Evolutionary conservation across 2,888 invertebrate species (phyloP), one percentile per base, ranked within the genome.

Genomic region (Epinotia bilunana): DNA sequence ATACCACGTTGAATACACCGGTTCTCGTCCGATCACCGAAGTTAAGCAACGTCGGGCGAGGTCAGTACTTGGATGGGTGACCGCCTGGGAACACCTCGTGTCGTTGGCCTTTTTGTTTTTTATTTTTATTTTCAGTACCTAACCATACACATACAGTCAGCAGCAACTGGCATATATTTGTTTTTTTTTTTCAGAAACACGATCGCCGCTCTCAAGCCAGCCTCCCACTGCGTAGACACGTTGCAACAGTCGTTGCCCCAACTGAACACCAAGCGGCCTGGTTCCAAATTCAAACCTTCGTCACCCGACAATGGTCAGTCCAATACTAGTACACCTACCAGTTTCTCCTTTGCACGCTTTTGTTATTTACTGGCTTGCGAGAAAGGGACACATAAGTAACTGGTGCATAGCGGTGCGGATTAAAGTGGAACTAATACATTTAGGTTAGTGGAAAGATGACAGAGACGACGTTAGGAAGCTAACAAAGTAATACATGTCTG

Each of bases 171-270:
- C 61, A 73, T 69, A 65, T 74, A 76, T 74, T 46, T 20, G 12
- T 18, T 20, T 63, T 64, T 75, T 73, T 49, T 70, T 79, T 80
- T 49, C 80, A 92, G 91, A 78, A 85, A 78, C 33, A 84, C 86
- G 11, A 82, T 82, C 16, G 80, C 87, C 18, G 92, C 91, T 1
- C 87, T 94, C 55, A 94, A 94, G 80, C 94, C 94, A 9, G 94
- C 93, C 0, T 94, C 94, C 0, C 94, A 94, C 79, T 90, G 90
- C 80, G 88, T 91, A 62, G 93, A 91, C 76, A 89, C 90, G 1
- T 79, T 91, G 1, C 92, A 89, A 79, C 87, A 88, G 62, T 92
- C 92, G 0, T 80, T 91, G 64, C 91, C 92, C 0, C 90, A 90
- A 77, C 80, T 90, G 64, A 80, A 81, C 62, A 43, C 61, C 46